A percentile compares a stretch with the other conserved stretches of the same genome.
These are phyloP conservation scores for Proisotoma minuta DNA, from an alignment of 2,888 invertebrate species.

Conservation along the genomic window DNA sequence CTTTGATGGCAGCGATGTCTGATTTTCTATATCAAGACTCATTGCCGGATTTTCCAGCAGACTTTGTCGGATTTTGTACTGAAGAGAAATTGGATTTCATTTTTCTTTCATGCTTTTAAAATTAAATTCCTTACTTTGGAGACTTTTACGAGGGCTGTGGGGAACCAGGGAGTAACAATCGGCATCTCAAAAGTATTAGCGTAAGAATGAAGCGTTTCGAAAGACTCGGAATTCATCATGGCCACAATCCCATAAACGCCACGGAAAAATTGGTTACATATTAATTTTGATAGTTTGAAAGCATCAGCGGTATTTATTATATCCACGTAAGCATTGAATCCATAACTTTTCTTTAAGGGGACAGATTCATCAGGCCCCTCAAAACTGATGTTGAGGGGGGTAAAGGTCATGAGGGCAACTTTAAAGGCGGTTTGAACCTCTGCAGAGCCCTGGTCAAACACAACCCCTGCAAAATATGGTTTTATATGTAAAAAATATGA, in stretches of 20 bases:
- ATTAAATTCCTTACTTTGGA: constrained; percentile 29
- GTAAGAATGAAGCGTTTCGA: constrained; percentile 88
- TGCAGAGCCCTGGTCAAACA: constrained; percentile 85
- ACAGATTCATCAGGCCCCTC: constrained; percentile 1
- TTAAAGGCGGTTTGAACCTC: constrained; percentile 71
- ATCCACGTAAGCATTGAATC: constrained; percentile 81
- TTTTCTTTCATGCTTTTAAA: not conserved
- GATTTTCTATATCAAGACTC: constrained; percentile 27
- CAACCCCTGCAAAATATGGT: constrained; percentile 65
- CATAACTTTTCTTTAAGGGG: constrained; percentile 62
- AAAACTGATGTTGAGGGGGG: constrained; percentile 30
- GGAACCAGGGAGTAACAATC: constrained; percentile 89
- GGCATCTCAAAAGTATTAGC: constrained; percentile 94
- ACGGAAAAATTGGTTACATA: constrained; percentile 82
- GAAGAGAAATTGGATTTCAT: not conserved
- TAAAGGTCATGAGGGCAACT: constrained; percentile 30
- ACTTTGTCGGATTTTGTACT: constrained; percentile 34
- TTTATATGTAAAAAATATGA: no score
- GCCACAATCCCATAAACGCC: constrained; percentile 87
- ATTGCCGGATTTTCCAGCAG: constrained; percentile 29
- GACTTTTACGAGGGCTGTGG: constrained; percentile 50
- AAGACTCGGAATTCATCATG: constrained; percentile 85
- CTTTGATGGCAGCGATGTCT: constrained; percentile 20
- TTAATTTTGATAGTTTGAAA: constrained; percentile 81
- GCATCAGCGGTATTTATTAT: constrained; percentile 90